Conservation (phyloP, 2,113 vertebrate genomes). For the Ploceus nigricollis region DNA sequence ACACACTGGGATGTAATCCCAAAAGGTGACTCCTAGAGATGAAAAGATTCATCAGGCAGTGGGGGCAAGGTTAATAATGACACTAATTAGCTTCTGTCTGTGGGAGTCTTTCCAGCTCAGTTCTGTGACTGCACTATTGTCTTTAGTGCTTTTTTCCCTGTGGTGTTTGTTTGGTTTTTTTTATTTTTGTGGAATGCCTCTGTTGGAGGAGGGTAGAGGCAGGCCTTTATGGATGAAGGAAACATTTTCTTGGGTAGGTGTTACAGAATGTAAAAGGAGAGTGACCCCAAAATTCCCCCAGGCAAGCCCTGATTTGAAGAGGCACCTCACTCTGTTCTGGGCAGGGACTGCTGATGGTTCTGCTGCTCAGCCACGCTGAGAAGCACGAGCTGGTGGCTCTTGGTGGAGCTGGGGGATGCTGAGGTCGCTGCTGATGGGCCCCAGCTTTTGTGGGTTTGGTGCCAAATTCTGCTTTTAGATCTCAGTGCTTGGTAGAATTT, state of each 20-base stretch:
- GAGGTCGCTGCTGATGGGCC: background rate
- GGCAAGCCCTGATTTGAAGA: rapidly evolving
- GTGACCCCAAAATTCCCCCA: no score
- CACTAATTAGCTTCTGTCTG: background rate
- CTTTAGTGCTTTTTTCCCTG: no score
- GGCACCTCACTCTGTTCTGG: background rate
- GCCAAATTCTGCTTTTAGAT: background rate
- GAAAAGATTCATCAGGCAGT: background rate
- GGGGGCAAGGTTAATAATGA: background rate
- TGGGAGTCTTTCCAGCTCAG: background rate
- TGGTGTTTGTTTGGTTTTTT: background rate
- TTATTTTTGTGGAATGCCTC: background rate
- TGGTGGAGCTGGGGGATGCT: background rate
- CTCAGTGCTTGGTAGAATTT: background rate
- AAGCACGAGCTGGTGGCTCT: rapidly evolving
- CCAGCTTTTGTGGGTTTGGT: background rate
- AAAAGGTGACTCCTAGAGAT: background rate
- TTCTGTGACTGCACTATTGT: background rate
- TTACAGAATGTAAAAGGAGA: background rate
- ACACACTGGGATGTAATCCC: background rate
- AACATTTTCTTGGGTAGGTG: rapidly evolving
- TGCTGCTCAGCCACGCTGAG: rapidly evolving
- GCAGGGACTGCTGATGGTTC: background rate
- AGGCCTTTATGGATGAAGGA: background rate
- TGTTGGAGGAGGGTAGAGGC: background rate